Evolutionary conservation across 1,140 invertebrate genomes (phyloP), one percentile per base, ranked within the genome.

Genomic region (Manduca sexta): DNA sequence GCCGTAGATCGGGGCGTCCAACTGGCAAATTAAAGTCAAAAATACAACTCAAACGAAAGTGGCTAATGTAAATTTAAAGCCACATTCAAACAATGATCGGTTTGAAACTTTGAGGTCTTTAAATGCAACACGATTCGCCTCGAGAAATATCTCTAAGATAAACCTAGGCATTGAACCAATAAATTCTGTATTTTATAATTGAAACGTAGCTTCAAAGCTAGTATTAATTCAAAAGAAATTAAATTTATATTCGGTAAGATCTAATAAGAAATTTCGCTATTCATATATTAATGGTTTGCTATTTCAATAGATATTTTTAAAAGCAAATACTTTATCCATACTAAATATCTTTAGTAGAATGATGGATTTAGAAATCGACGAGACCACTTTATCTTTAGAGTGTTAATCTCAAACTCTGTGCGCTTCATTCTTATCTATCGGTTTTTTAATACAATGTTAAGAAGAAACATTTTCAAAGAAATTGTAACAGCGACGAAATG

Each of bases 11-110:
- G 55, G 47, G 53, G 46, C 60, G 60, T 40, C 54, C 60, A 45
- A 64, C 57, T 66, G 57, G 59, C 55, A 69, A 69, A 65, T 69
- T 69, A 54, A 62, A 56, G 50, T 17, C 5, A 45, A 56, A 58
- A 48, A 58, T 55, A 63, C 41, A 54, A 33, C 45, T 50, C 43
- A 59, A 68, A 64, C 57, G 55, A 64, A 58, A 56, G 45, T 60
- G 57, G 55, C 60, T 56, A 47, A 46, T 52, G 50, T 55, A 52
- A 53, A 62, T 49, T 58, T 62, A 66, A 45, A 52, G 35, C 45
- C 47, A 42, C 52, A 45, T 12, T 26, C 0, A 26, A 26, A 26
- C 21, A 26, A 26, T 8, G 21, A 26, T 26, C 21, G 18, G 18
- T 38, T 45, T 45, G 34, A 18, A 37, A 45, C 38, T 26, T 3